Conservation (phyloP, 2,797 vertebrate species). For the Hippopotamyrus pictus region DNA sequence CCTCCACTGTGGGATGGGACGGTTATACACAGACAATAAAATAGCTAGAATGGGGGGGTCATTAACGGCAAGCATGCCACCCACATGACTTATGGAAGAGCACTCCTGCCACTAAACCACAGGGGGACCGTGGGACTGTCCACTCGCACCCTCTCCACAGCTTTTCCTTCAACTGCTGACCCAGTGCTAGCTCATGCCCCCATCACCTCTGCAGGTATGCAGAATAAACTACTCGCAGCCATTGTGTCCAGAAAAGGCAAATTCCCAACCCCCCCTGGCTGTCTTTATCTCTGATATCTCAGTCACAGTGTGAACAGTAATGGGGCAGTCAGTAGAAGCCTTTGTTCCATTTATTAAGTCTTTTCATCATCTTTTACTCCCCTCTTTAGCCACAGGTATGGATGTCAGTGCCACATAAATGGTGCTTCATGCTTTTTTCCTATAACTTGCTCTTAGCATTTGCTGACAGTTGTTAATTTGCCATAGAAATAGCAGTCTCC, state of each 20-base stretch:
- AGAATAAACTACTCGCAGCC: neutral
- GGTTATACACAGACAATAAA: neutral
- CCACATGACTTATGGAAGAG: neutral
- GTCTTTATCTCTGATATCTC: neutral
- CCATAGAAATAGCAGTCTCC: neutral
- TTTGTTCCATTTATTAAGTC: neutral
- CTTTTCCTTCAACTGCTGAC: neutral
- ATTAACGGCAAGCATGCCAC: neutral
- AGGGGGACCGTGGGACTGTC: neutral
- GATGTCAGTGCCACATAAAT: neutral
- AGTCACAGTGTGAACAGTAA: neutral
- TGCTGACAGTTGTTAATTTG: constrained; percentile 16
- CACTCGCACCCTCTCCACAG: neutral
- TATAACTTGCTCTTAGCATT: neutral
- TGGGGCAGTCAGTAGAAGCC: neutral
- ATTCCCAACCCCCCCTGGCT: neutral
- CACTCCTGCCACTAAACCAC: neutral
- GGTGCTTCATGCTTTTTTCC: neutral
- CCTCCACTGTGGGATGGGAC: neutral
- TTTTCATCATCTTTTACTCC: neutral
- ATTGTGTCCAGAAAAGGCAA: constrained; percentile 3
- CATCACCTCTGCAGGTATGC: neutral
- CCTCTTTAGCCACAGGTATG: neutral
- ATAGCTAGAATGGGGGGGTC: neutral
- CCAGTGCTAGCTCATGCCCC: neutral